A percentile compares a stretch with the other conserved stretches of the same genome.
These are phyloP conservation scores for Sturmia bella DNA, from an alignment of 2,888 invertebrate species.

Conservation along the genomic window DNA sequence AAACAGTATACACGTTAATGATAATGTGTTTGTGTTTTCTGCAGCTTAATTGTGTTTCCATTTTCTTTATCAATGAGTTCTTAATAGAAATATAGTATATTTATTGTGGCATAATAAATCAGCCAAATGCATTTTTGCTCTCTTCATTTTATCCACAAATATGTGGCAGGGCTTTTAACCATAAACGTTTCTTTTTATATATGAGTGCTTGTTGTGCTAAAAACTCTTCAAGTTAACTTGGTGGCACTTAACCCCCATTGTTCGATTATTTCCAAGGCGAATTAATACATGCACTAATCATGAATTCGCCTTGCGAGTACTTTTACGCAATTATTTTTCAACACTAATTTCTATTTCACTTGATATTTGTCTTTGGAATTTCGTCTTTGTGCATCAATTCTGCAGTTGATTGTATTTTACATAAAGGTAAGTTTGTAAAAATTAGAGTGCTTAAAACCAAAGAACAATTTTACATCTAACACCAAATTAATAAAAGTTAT, in stretches of 20 bases:
- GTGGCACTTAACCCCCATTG: slow-evolving; percentile 15
- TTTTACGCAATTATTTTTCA: slow-evolving; percentile 39
- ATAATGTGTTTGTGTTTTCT: no score
- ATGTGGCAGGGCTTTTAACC: not conserved
- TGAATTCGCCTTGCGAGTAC: slow-evolving; percentile 9
- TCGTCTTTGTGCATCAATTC: slow-evolving; percentile 72
- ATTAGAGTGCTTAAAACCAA: slow-evolving; percentile 11
- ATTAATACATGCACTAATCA: no score
- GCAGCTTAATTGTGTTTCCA: not conserved
- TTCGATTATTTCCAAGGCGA: not conserved
- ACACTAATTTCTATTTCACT: slow-evolving; percentile 68
- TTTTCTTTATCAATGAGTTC: no score
- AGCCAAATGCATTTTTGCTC: no score
- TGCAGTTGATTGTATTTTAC: slow-evolving; percentile 72
- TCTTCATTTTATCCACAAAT: no score
- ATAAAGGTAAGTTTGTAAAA: slow-evolving; percentile 70
- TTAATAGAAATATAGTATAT: no score
- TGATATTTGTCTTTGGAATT: slow-evolving; percentile 71
- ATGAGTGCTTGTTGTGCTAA: slow-evolving; percentile 17
- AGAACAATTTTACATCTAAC: not conserved
- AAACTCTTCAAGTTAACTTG: slow-evolving; percentile 2
- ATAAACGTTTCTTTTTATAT: not conserved
- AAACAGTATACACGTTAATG: no score
- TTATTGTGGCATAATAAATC: not conserved
- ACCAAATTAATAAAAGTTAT: not conserved